Conservation (phyloP, 2,113 vertebrate species). For the Pelecanus crispus region DNA sequence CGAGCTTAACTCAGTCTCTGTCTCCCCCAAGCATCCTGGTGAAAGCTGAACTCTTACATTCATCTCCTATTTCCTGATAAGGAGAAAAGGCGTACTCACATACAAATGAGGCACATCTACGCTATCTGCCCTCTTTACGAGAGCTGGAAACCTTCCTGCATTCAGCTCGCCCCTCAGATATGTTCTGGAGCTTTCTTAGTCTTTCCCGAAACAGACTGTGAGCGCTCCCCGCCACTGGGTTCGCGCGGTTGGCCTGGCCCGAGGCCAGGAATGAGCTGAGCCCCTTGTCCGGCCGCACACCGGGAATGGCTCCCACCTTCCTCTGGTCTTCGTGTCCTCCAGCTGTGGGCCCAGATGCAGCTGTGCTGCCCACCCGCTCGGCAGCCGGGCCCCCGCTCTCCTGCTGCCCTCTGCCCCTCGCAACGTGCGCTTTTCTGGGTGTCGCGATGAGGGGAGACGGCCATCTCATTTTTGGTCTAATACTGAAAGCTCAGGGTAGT, state of each 20-base stretch:
- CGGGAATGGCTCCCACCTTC: not conserved
- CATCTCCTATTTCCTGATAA: constrained; percentile 23
- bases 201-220: not conserved
- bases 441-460: accelerated
- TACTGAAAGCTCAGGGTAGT: not conserved
- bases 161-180: constrained; percentile 36
- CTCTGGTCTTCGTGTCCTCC: not conserved
- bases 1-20: not conserved
- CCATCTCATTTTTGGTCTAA: not conserved
- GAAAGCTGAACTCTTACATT: not conserved
- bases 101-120: not conserved
- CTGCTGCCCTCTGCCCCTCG: not conserved
- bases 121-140: constrained; percentile 23
- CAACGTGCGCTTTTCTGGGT: accelerated
- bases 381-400: not conserved
- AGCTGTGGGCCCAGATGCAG: not conserved
- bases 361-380: not conserved
- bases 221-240: not conserved
- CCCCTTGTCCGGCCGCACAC: not conserved
- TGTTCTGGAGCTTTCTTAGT: constrained; percentile 27
- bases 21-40: not conserved
- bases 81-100: constrained; percentile 1
- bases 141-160: constrained; percentile 12
- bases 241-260: not conserved
- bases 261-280: not conserved